Evolutionary conservation across 2,797 vertebrate genomes (phyloP).

Genomic region (Rhynchotus rufescens): DNA sequence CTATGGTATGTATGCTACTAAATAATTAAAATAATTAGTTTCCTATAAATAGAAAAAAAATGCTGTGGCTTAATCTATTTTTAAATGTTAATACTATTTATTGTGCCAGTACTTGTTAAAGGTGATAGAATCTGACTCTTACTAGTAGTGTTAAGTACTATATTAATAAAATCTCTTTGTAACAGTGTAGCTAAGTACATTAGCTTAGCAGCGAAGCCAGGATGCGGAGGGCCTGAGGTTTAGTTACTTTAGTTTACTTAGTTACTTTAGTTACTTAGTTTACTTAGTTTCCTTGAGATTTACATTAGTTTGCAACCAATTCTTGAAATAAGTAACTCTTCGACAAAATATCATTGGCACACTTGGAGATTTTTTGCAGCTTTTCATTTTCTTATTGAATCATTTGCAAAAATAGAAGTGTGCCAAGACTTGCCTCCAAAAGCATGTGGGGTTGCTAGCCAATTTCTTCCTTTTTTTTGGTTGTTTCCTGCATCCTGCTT

Average conservation of each 20-base stretch:
- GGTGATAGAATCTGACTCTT: background rate
- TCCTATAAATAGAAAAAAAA: background rate
- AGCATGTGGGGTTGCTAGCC: too few relatives aligned
- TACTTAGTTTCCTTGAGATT: background rate
- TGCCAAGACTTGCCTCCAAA: background rate
- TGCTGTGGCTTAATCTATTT: background rate
- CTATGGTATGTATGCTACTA: background rate
- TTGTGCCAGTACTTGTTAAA: background rate
- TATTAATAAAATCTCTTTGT: background rate
- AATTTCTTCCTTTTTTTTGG: too few relatives aligned
- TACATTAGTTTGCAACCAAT: background rate
- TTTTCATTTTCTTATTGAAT: background rate
- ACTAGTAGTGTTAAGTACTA: background rate
- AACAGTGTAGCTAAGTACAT: too few relatives aligned
- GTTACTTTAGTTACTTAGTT: too few relatives aligned
- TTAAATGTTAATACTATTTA: background rate
- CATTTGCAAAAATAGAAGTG: too few relatives aligned
- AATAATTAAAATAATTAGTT: background rate
- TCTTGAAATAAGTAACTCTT: background rate
- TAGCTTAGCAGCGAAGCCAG: background rate
- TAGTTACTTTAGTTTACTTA: too few relatives aligned
- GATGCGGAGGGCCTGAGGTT: background rate
- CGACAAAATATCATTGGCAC: background rate
- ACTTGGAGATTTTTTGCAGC: background rate
- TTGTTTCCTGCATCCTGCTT: background rate